Evolutionary conservation across 2,113 vertebrate species (phyloP).

Genomic region (Charadrius vociferus): DNA sequence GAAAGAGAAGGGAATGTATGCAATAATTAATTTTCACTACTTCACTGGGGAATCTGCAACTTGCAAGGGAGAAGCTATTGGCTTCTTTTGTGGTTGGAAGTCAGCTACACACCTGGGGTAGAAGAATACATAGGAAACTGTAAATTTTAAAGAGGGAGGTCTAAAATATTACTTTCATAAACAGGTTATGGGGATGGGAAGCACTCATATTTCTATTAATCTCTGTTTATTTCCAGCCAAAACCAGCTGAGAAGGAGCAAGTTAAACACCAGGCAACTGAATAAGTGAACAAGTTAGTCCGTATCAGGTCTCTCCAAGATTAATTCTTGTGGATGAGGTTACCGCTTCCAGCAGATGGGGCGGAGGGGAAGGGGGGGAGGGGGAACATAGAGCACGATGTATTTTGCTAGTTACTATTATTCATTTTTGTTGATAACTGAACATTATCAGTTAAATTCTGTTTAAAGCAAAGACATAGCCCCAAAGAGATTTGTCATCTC

Average conservation of each 20-base stretch:
- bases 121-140: background rate
- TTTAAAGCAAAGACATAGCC: background rate
- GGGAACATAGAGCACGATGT: background rate
- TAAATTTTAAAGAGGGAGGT: background rate
- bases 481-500: background rate
- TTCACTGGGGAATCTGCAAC: background rate
- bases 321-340: background rate
- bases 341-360: background rate
- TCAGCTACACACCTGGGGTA: background rate
- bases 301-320: background rate
- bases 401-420: background rate
- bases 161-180: background rate
- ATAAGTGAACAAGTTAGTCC: background rate
- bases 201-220: background rate
- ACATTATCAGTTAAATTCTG: background rate
- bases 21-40: background rate
- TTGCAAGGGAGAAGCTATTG: background rate
- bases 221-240: background rate
- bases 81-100: background rate
- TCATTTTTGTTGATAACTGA: background rate
- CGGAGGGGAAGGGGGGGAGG: fast-evolving
- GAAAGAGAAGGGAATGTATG: background rate
- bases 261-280: background rate
- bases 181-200: background rate
- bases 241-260: background rate